Percentiles rank a stretch among this genome's conserved stretches.
Evolutionary conservation across 2,888 invertebrate genomes (phyloP).

Genomic region (Lycia hirtaria): DNA sequence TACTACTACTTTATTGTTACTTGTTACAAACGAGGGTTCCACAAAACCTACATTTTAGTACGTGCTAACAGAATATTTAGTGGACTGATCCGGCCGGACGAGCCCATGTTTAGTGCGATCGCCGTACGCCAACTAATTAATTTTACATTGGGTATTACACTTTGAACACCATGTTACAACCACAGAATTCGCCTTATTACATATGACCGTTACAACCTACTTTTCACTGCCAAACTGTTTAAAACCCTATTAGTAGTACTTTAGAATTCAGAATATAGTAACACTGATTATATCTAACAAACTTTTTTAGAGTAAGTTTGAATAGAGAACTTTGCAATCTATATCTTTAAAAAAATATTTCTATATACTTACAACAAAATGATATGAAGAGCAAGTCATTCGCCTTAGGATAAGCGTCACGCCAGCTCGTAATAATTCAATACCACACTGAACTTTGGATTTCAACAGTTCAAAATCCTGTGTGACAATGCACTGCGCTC

Average conservation of each 20-base stretch:
- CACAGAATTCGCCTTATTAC: too few relatives aligned
- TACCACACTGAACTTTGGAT: too few relatives aligned
- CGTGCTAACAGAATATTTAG: conserved; percentile 23
- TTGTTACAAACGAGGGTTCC: background rate
- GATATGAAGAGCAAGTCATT: too few relatives aligned
- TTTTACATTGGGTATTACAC: conserved; percentile 26
- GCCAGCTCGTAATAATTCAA: too few relatives aligned
- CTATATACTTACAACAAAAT: too few relatives aligned
- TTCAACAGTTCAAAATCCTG: too few relatives aligned
- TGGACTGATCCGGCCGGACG: conserved; percentile 18
- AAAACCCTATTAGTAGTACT: background rate
- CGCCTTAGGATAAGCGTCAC: too few relatives aligned
- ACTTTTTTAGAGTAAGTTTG: background rate
- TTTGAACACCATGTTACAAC: background rate
- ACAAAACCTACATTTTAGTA: background rate
- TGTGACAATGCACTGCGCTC: too few relatives aligned
- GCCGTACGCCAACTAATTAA: conserved; percentile 26
- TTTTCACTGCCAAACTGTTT: background rate
- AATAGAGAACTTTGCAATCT: too few relatives aligned
- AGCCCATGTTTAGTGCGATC: conserved; percentile 27
- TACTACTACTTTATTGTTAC: background rate
- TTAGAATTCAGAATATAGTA: background rate
- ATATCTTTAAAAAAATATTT: too few relatives aligned
- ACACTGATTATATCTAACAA: background rate
- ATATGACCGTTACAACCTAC: too few relatives aligned